These are phyloP conservation scores for Druon quercuslanigerum DNA, from an alignment of 1,140 invertebrate species.

Conservation along the genomic window DNA sequence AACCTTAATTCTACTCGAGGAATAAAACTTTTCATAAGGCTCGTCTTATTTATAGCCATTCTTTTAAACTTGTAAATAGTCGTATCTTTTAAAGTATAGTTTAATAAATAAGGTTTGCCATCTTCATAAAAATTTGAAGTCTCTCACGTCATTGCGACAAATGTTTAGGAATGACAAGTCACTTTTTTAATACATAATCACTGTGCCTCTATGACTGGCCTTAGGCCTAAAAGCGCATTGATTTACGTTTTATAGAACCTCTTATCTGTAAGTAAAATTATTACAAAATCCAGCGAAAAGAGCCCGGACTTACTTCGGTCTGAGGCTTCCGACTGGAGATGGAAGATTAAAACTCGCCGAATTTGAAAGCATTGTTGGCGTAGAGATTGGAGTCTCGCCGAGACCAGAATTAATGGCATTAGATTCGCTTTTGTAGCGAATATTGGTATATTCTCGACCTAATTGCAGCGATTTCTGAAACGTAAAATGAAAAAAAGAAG, in stretches of 20 bases:
- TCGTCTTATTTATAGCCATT: slow-evolving; percentile 5
- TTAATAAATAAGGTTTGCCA: slow-evolving; percentile 23
- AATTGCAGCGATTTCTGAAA: slow-evolving; percentile 86
- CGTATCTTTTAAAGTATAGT: background rate
- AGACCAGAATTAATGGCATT: slow-evolving; percentile 54
- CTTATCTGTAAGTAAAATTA: slow-evolving; percentile 17
- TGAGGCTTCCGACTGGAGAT: slow-evolving; percentile 57
- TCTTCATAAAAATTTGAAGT: background rate
- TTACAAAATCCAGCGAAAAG: slow-evolving; percentile 37
- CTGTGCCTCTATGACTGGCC: slow-evolving; percentile 49
- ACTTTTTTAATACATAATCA: slow-evolving; percentile 47
- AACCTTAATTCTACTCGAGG: background rate
- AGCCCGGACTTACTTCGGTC: slow-evolving; percentile 66
- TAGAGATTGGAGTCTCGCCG: slow-evolving; percentile 59
- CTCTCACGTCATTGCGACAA: slow-evolving; percentile 36
- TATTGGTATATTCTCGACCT: slow-evolving; percentile 94
- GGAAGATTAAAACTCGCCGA: slow-evolving; percentile 63
- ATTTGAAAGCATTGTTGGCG: slow-evolving; percentile 58
- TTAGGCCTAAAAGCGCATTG: slow-evolving; percentile 57
- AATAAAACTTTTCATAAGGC: slow-evolving; percentile 3
- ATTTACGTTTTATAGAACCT: too few species aligned
- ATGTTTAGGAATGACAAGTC: slow-evolving; percentile 52
- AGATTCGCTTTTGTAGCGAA: slow-evolving; percentile 79
- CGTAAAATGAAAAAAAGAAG: too few species aligned
- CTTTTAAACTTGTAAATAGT: background rate